Evolutionary conservation across 2,888 invertebrate species (phyloP), one percentile per base, ranked within the genome.

Genomic region (Drosophila recens): DNA sequence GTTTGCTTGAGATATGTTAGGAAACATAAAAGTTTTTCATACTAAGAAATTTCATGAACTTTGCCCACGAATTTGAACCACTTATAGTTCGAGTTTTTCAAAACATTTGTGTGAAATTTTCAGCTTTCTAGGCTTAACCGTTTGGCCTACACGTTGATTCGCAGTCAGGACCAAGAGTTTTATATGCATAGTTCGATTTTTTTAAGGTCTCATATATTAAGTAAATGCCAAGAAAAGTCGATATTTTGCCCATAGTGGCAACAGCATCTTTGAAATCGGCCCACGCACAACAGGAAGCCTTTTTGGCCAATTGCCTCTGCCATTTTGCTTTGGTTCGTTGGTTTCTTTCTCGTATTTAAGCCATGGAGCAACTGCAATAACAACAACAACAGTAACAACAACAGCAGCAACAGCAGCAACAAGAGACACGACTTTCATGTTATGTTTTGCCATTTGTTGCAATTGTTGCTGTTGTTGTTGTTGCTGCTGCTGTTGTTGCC

Each of bases 251-350:
- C 23, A 17, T 53, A 53, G 53, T 53, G 52, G 33, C 56, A 61
- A 58, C 82, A 75, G 23, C 80, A 64, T 46, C 49, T 34, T 11
- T 56, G 58, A 33, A 54, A 42, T 54, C 66, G 45, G 42, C 77
- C 77, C 77, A 77, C 77, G 77, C 77, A 77, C 57, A 73, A 67
- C 75, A 75, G 75, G 75, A 75, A 75, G 75, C 67, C 67, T 52
- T 75, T 85, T 82, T 69, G 72, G 78, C 74, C 74, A 67, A 67
- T 58, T 74, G 74, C 67, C 62, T 61, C 43, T 20, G 70, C 51
- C 59, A 70, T 46, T 57, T 11, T 48, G 52, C 53, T 58, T 40
- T 30, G 45, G 36, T 36, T 62, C 45, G 62, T 40, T 64, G 53
- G 43, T 62, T 62, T 53, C 53, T 53, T 20, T 27, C 33, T n/a